Evolutionary conservation across 2,797 vertebrate species (phyloP), one percentile per base, ranked within the genome.

Genomic region (Hoplostethus mediterraneus): DNA sequence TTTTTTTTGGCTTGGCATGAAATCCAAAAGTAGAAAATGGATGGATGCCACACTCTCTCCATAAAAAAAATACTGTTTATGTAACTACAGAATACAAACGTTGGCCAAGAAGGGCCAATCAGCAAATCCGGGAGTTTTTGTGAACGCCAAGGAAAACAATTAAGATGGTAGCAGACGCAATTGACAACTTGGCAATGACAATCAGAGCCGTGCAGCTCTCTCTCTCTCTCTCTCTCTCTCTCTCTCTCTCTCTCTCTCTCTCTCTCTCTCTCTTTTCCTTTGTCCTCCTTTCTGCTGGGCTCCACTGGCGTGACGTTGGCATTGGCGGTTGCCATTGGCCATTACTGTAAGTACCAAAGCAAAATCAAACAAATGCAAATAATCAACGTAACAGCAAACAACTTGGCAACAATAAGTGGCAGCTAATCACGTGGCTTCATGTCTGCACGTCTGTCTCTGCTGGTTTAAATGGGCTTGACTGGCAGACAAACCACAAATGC

Each of bases 391-490:
- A 71, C 64, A 36, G 51, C 31, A 42, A 60, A 12, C 3, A 65
- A 48, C 75, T 16, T 79, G 67, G 70, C 47, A 58, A 58, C 47
- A 64, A 61, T 47, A 36, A 71, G 4, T n/a, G 48, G 38, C 30
- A 66, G 16, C 62, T 62, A 75, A 81, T 79, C 72, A 79, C 47
- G 31, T 67, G 58, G 40, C 62, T 61, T 42, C 28, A n/a, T 65
- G 10, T 77, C 7, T 70, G 17, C 45, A 2, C 48, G 8, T 71
- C 16, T 55, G 21, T 45, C 17, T 67, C 40, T 64, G 65, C 58
- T 25, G 68, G 42, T 0, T 67, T 42, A 65, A 74, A 71, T 8
- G 0, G 57, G 56, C 31, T 66, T 67, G 14, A 61, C 16, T 51
- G 58, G 25, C n/a, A 14, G 49, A 28, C 52, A 71, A 67, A 67